Conservation (phyloP, 2,888 invertebrate species). For the Eupithecia abbreviata region DNA sequence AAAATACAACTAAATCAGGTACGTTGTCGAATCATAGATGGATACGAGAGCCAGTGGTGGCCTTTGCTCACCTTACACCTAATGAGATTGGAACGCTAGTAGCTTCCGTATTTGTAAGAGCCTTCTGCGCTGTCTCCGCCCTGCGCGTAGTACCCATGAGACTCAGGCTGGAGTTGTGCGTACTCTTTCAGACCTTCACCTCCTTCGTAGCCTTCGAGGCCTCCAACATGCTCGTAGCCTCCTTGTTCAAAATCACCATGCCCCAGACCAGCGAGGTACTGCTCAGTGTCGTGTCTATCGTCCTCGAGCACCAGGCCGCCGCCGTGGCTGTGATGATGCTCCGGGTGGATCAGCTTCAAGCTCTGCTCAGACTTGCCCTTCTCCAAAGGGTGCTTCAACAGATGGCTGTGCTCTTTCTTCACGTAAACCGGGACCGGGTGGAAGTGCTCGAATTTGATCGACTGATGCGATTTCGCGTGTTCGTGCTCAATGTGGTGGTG, state of each 20-base stretch:
- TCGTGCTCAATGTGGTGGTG: slow-evolving; percentile 86
- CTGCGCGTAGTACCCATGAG: slow-evolving; percentile 66
- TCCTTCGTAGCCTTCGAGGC: slow-evolving; percentile 64
- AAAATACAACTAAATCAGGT: slow-evolving; percentile 74
- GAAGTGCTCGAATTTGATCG: slow-evolving; percentile 87
- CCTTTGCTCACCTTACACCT: slow-evolving; percentile 49
- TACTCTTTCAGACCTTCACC: slow-evolving; percentile 71
- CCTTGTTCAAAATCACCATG: slow-evolving; percentile 62
- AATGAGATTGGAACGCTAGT: slow-evolving; percentile 58
- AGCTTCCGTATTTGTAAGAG: slow-evolving; percentile 70
- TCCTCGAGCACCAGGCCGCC: slow-evolving; percentile 85
- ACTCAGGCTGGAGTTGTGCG: slow-evolving; percentile 65
- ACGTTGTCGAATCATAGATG: slow-evolving; percentile 56
- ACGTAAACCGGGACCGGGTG: slow-evolving; percentile 88
- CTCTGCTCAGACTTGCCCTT: slow-evolving; percentile 85
- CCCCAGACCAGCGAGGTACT: slow-evolving; percentile 60
- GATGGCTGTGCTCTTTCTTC: slow-evolving; percentile 87
- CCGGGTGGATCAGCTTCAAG: slow-evolving; percentile 85
- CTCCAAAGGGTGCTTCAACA: slow-evolving; percentile 86
- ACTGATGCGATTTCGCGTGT: slow-evolving; percentile 88
- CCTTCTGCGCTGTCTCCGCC: slow-evolving; percentile 69
- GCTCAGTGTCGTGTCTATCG: slow-evolving; percentile 77
- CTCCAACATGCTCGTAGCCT: slow-evolving; percentile 54
- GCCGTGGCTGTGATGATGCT: slow-evolving; percentile 84
- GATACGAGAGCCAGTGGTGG: background rate